Base-by-base conservation (phyloP, 2,113 vertebrate genomes). In the Odontesthes bonariensis region DNA sequence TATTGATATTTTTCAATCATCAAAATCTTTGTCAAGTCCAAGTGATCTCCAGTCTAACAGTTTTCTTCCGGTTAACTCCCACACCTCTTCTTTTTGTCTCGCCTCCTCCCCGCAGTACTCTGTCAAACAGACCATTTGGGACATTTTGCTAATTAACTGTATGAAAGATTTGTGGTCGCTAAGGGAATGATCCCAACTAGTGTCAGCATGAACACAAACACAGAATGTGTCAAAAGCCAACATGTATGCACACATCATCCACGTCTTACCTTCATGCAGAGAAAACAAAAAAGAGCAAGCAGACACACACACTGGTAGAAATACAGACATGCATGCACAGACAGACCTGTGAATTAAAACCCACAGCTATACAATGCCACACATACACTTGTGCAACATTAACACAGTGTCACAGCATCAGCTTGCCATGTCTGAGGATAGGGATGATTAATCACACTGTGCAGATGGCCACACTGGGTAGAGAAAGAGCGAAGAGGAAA, bases 391-490 rank as follows among this genome's bases (percentile, higher is more conserved):
- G 67, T 40, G 51, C 1, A 17, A 59, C 42, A 74, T 51, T 71
- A 64, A 46, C 69, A 64, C 69, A 32, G 88, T 69, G 86, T 75
- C 78, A 66, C 82, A 69, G 80, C 77, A 73, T 80, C 55, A 31
- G 76, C 80, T 85, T 49, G 84, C 81, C 79, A 86, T 82, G 87
- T 87, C 87, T 84, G 75, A 84, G 89, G 87, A 89, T 49, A 76
- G 4, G 75, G 77, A 89, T 91, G 91, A 91, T 91, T 92, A 91
- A 91, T 92, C 88, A 62, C 84, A 81, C 82, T 51, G 81, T 84
- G 69, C 87, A 92, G 88, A 92, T 89, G 91, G 88, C 84, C 77
- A 79, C 79, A 62, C 79, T 75, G 81, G 77, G 77, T 77, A 85
- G 73, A 86, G 77, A 61, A 42, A 46, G 66, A 27, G 63, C 86